Conservation (phyloP, 2,113 vertebrate species). For the Scatophagus argus region DNA sequence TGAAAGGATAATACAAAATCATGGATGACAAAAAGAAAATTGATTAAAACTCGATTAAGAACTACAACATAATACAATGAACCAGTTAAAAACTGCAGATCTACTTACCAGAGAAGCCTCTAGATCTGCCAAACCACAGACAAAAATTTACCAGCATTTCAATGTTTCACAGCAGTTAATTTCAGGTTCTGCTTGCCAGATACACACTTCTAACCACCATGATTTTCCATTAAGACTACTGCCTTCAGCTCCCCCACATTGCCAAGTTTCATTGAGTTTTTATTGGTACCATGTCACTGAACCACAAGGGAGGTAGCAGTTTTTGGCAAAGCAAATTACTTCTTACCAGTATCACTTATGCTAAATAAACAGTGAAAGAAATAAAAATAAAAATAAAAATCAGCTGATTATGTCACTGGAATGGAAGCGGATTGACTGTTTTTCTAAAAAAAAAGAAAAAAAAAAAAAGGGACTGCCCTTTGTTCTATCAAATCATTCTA, state of each 20-base stretch:
- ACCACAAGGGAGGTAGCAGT: not conserved
- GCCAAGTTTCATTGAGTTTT: constrained; percentile 7
- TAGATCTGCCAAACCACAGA: constrained; percentile 21
- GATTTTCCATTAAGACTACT: constrained; percentile 30
- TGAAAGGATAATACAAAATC: not conserved
- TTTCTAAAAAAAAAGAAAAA: too few species aligned
- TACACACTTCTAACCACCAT: constrained; percentile 14
- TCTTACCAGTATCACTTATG: not conserved
- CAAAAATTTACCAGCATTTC: constrained; percentile 22
- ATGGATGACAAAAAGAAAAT: not conserved
- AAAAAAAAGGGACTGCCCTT: constrained; percentile 1
- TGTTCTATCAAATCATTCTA: too few species aligned
- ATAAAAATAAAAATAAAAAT: too few species aligned
- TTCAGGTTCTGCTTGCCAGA: constrained; percentile 29
- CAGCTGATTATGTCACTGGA: not conserved
- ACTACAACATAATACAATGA: not conserved
- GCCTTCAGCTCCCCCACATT: not conserved
- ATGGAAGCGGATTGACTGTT: not conserved
- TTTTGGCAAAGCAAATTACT: constrained; percentile 17
- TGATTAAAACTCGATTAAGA: not conserved
- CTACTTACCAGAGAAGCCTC: not conserved
- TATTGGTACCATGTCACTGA: not conserved
- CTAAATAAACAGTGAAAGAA: constrained; percentile 24
- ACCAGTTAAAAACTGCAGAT: constrained; percentile 2
- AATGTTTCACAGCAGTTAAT: constrained; percentile 26